Evolutionary conservation across 2,797 vertebrate species (phyloP).

Genomic region (Tadarida brasiliensis): DNA sequence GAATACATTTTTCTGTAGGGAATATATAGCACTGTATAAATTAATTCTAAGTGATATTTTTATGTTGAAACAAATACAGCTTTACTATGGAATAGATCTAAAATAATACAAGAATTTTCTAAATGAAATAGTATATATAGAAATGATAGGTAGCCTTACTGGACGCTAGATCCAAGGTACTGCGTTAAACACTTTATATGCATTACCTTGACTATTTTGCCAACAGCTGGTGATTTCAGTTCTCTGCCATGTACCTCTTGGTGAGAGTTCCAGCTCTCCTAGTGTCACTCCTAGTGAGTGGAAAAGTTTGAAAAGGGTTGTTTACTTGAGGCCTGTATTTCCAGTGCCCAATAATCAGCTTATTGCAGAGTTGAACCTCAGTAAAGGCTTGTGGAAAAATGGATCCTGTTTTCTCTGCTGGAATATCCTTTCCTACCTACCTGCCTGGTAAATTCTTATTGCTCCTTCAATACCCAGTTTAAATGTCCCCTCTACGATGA

Average conservation of each 20-base stretch:
- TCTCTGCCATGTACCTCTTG: not conserved
- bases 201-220: not conserved
- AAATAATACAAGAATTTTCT: constrained; percentile 8
- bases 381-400: not conserved
- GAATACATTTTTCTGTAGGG: not conserved
- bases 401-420: not conserved
- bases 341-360: not conserved
- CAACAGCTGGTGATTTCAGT: not conserved
- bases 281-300: not conserved
- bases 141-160: not conserved
- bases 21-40: not conserved
- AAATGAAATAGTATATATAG: constrained; percentile 23
- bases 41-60: constrained; percentile 3
- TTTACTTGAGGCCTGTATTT: constrained; percentile 6
- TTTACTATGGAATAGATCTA: constrained; percentile 25
- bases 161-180: not conserved
- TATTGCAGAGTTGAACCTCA: not conserved
- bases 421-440: not conserved
- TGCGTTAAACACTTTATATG: not conserved
- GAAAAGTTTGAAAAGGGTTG: not conserved
- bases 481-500: not conserved
- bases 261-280: not conserved
- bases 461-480: not conserved
- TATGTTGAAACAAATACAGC: not conserved
- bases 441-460: not conserved